A percentile compares a stretch with the other conserved stretches of the same genome.
phyloP scores from a whole-genome alignment of 2,888 invertebrate genomes.

The Leptothorax acervorum region DNA sequence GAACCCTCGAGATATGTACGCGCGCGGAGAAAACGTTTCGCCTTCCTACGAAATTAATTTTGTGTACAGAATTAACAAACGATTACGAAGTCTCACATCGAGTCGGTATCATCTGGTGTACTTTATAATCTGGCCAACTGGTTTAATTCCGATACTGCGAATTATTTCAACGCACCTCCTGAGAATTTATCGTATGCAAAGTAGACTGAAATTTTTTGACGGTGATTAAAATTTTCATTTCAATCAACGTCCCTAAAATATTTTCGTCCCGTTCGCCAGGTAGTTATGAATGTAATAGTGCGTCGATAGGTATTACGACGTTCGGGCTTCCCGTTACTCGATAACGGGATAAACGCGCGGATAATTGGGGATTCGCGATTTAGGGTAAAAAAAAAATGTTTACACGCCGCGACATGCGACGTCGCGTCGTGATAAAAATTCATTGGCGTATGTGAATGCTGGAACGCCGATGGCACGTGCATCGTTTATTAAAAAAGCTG shows the following conservation, averaged over 20 bases:
- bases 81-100: background rate
- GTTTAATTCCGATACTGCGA: slow-evolving; percentile 1
- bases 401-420: slow-evolving; percentile 54
- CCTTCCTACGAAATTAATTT: slow-evolving; percentile 25
- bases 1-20: slow-evolving; percentile 13
- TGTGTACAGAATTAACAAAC: slow-evolving; percentile 10
- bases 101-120: background rate
- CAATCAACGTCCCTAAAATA: slow-evolving; percentile 35
- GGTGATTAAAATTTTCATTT: slow-evolving; percentile 46
- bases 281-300: slow-evolving; percentile 47
- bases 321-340: slow-evolving; percentile 48
- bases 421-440: slow-evolving; percentile 57
- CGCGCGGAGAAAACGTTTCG: slow-evolving; percentile 1
- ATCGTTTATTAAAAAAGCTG: slow-evolving; percentile 77
- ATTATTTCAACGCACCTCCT: background rate
- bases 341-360: slow-evolving; percentile 55
- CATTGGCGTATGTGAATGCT: slow-evolving; percentile 64
- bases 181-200: slow-evolving; percentile 43
- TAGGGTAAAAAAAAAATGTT: slow-evolving; percentile 49
- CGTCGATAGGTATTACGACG: slow-evolving; percentile 45
- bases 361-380: slow-evolving; percentile 56
- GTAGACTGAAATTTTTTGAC: slow-evolving; percentile 37
- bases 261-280: slow-evolving; percentile 35
- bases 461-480: slow-evolving; percentile 69
- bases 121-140: background rate